phyloP scores from a whole-genome alignment of 53 echinoderm and acorn worm species.

The Patiria pectinifera region DNA sequence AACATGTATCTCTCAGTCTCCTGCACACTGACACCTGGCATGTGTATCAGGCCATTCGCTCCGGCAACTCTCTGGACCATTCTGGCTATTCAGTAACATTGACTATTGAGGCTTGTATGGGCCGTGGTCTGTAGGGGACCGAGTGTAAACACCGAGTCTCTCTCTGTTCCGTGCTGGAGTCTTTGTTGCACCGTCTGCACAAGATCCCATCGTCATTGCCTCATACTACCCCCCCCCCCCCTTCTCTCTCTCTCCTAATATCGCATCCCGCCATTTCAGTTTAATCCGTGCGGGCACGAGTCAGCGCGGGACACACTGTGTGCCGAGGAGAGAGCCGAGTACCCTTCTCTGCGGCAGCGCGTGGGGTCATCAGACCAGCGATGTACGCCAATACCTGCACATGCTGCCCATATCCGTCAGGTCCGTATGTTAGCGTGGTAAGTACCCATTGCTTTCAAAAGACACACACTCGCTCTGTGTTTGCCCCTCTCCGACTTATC shows the following conservation, averaged over 20 bases:
- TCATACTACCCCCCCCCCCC: neutral
- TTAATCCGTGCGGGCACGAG: conserved; percentile 60
- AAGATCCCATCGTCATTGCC: conserved; percentile 17
- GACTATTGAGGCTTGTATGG: conserved; percentile 54
- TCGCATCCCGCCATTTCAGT: conserved; percentile 49
- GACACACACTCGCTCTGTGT: neutral
- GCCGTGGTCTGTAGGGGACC: conserved; percentile 24
- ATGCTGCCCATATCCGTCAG: conserved; percentile 61
- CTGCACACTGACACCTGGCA: conserved; percentile 51
- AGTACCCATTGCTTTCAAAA: conserved; percentile 50
- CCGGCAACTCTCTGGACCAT: conserved; percentile 1
- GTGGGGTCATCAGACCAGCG: conserved; percentile 31
- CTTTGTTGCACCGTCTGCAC: conserved; percentile 27
- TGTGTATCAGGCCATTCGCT: conserved; percentile 45
- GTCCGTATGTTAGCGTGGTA: conserved; percentile 73
- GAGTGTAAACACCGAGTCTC: conserved; percentile 36
- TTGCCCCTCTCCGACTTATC: neutral
- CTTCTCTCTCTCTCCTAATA: neutral
- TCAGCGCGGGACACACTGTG: conserved; percentile 8
- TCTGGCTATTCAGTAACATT: conserved; percentile 30
- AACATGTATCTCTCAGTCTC: conserved; percentile 45
- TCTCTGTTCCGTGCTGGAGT: conserved; percentile 27
- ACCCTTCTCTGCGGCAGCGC: conserved; percentile 1
- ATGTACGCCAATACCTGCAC: conserved; percentile 59
- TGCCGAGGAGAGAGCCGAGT: conserved; percentile 12